Percentiles rank a stretch among this genome's conserved stretches.
These are phyloP conservation scores for Spilosoma lubricipeda DNA, from an alignment of 2,888 invertebrate species.

Conservation along the genomic window DNA sequence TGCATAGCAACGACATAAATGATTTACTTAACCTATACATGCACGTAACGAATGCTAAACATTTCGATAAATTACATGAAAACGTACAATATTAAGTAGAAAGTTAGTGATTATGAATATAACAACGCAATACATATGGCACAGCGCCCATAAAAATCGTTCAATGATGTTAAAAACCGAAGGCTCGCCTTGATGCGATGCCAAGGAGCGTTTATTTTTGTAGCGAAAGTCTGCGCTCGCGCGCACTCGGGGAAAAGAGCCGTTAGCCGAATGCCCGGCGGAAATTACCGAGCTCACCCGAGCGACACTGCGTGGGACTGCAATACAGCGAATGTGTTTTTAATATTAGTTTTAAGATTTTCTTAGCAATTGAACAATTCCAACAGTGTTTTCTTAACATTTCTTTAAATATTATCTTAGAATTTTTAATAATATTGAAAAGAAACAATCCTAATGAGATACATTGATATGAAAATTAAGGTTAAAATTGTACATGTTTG, in stretches of 20 bases:
- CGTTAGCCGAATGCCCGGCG: constrained; percentile 77
- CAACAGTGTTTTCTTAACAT: constrained; percentile 22
- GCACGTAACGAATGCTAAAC: constrained; percentile 12
- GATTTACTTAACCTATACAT: constrained; percentile 15
- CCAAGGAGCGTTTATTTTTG: constrained; percentile 85
- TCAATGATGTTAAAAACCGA: constrained; percentile 75
- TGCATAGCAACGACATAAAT: not conserved
- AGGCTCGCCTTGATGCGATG: constrained; percentile 84
- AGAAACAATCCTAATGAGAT: constrained; percentile 31
- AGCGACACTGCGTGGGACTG: constrained; percentile 60
- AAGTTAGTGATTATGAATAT: constrained; percentile 42
- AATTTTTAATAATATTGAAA: constrained; percentile 39
- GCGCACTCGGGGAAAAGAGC: constrained; percentile 74
- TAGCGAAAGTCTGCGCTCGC: constrained; percentile 80
- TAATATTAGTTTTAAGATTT: constrained; percentile 34
- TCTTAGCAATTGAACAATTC: constrained; percentile 12
- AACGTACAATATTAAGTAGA: constrained; percentile 39
- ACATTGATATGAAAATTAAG: constrained; percentile 18
- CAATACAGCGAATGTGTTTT: constrained; percentile 63
- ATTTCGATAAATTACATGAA: constrained; percentile 33
- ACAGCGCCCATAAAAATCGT: constrained; percentile 76
- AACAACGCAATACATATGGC: constrained; percentile 42
- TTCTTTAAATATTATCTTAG: constrained; percentile 42
- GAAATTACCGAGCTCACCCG: constrained; percentile 74
- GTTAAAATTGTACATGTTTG: constrained; percentile 50